These are phyloP conservation scores for Tiaroga cobitis DNA, from an alignment of 2,797 vertebrate genomes.

Conservation along the genomic window DNA sequence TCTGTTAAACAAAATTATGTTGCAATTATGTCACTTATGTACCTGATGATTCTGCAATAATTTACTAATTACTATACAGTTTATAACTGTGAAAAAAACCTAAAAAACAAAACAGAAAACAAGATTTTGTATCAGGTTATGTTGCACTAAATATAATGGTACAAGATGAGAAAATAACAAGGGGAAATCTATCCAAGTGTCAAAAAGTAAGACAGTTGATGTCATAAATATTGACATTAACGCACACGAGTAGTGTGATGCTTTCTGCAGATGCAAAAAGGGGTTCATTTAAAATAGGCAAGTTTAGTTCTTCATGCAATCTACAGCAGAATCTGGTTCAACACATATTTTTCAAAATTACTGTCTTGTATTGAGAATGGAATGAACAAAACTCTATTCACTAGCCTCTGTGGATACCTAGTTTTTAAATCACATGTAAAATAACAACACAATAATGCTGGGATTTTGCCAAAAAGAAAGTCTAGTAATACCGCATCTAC, in stretches of 20 bases:
- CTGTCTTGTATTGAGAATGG: not conserved
- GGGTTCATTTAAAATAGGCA: not conserved
- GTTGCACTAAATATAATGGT: not conserved
- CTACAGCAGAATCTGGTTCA: not conserved
- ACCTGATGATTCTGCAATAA: not conserved
- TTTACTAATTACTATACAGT: not conserved
- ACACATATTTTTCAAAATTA: not conserved
- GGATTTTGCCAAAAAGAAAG: not conserved
- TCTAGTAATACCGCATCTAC: too few relatives aligned
- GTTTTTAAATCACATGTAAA: too few relatives aligned
- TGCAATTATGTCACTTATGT: not conserved
- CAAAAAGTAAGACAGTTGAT: not conserved
- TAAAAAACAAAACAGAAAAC: not conserved
- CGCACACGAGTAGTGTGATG: too few relatives aligned
- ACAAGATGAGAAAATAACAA: not conserved
- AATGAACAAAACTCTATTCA: not conserved
- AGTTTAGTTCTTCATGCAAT: not conserved
- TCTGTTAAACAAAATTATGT: not conserved
- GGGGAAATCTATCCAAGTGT: not conserved
- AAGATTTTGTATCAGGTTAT: not conserved
- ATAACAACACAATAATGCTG: not conserved
- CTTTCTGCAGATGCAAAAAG: too few relatives aligned
- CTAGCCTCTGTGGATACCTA: not conserved
- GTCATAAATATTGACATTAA: too few relatives aligned
- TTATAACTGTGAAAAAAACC: too few relatives aligned